Evolutionary conservation across 2,797 vertebrate genomes (phyloP).

Genomic region (Typhlichthys eigenmanni): DNA sequence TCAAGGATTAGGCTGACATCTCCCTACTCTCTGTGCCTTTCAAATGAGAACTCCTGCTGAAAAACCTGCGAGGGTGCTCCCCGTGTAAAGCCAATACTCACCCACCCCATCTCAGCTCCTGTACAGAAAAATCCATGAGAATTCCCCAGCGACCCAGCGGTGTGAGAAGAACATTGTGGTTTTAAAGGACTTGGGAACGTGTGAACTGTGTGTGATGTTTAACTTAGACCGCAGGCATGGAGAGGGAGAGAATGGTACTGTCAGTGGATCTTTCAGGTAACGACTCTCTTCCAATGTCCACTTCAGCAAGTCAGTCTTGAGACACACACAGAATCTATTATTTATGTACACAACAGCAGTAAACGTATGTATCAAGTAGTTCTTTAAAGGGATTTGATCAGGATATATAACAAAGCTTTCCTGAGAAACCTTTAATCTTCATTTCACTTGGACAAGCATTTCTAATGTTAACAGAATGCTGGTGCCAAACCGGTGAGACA

Average conservation of each 20-base stretch:
- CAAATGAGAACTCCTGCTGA: slow-evolving; percentile 65
- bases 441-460: background rate
- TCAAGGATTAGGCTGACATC: slow-evolving; percentile 73
- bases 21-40: slow-evolving; percentile 62
- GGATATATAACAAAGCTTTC: background rate
- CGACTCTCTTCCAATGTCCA: slow-evolving; percentile 23
- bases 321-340: background rate
- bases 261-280: slow-evolving; percentile 46
- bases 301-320: slow-evolving; percentile 20
- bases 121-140: slow-evolving; percentile 50
- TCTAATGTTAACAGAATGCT: background rate
- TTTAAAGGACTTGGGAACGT: slow-evolving; percentile 57
- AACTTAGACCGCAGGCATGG: slow-evolving; percentile 36
- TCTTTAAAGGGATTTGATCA: background rate
- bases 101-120: slow-evolving; percentile 41
- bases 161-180: slow-evolving; percentile 51
- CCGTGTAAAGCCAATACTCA: slow-evolving; percentile 55
- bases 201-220: slow-evolving; percentile 50
- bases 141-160: slow-evolving; percentile 45
- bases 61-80: slow-evolving; percentile 57
- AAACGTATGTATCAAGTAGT: background rate
- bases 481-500: background rate
- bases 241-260: slow-evolving; percentile 21
- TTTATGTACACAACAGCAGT: background rate
- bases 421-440: background rate